Evolutionary conservation across 2,113 vertebrate genomes (phyloP).

Genomic region (Xyrauchen texanus): DNA sequence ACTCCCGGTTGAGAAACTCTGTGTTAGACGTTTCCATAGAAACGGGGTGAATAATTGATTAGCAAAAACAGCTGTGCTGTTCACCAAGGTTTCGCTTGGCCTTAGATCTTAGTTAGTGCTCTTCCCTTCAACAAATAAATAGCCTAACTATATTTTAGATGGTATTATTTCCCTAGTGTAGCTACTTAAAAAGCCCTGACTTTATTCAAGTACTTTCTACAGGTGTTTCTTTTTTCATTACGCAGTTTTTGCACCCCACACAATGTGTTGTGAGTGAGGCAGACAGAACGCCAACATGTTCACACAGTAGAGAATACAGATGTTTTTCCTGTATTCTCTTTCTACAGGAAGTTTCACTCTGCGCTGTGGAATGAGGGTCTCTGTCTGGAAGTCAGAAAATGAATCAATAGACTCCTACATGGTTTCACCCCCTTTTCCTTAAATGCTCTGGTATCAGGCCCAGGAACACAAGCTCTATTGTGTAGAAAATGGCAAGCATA

Average conservation of each 20-base stretch:
- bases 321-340: conserved; percentile 14
- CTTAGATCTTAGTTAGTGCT: background rate
- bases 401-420: conserved; percentile 20
- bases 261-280: background rate
- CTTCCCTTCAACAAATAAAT: background rate
- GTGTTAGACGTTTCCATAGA: conserved; percentile 6
- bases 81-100: background rate
- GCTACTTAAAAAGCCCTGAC: background rate
- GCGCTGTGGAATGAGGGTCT: conserved; percentile 5
- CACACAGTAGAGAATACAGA: conserved; percentile 20
- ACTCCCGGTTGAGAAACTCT: too few relatives aligned
- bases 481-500: conserved; percentile 5
- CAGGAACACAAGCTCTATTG: conserved; percentile 35
- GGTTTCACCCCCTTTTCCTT: background rate
- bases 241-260: background rate
- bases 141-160: background rate
- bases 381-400: conserved; percentile 8
- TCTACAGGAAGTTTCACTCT: conserved; percentile 14
- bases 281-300: conserved; percentile 17
- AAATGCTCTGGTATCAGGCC: background rate
- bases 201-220: background rate
- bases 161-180: background rate
- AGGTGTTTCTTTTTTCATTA: background rate
- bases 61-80: background rate
- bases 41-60: background rate